Evolutionary conservation across 2,113 vertebrate species (phyloP).

Genomic region (Mormyrus iriodes): DNA sequence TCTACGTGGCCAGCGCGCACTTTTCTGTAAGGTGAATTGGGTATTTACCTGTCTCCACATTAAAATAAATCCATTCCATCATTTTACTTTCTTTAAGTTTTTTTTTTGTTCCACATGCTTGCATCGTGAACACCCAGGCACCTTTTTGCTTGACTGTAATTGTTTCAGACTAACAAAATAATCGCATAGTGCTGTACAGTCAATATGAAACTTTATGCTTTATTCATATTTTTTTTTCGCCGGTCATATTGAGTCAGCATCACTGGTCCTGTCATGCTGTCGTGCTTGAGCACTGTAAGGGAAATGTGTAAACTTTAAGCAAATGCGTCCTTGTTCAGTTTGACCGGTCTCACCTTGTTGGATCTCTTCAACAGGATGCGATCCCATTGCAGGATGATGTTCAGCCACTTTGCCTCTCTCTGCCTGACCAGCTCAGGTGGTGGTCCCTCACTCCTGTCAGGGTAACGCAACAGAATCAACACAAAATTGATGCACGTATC

Average conservation of each 20-base stretch:
- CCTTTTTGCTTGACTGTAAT: background rate
- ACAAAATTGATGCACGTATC: background rate
- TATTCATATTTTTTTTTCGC: background rate
- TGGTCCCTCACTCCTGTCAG: conserved; percentile 52
- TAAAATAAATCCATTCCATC: background rate
- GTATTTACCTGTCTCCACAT: background rate
- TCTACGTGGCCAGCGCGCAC: too few species aligned
- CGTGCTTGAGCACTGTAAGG: background rate
- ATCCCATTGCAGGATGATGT: conserved; percentile 74
- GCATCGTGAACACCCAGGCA: background rate
- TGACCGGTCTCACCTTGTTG: conserved; percentile 62
- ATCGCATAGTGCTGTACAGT: background rate
- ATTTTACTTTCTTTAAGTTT: background rate
- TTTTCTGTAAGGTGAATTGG: background rate
- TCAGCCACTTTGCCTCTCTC: conserved; percentile 79
- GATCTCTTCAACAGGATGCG: conserved; percentile 63
- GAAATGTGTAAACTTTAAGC: background rate
- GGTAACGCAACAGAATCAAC: background rate
- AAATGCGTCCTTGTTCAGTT: background rate
- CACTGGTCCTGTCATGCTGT: background rate
- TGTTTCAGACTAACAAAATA: background rate
- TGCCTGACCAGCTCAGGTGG: conserved; percentile 70
- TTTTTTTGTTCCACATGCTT: background rate
- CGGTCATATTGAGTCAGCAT: background rate
- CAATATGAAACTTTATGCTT: background rate